Percentiles rank a stretch among this genome's conserved stretches.
These are phyloP conservation scores for Leucophenga varia DNA, from an alignment of 1,140 invertebrate species.

Conservation along the genomic window DNA sequence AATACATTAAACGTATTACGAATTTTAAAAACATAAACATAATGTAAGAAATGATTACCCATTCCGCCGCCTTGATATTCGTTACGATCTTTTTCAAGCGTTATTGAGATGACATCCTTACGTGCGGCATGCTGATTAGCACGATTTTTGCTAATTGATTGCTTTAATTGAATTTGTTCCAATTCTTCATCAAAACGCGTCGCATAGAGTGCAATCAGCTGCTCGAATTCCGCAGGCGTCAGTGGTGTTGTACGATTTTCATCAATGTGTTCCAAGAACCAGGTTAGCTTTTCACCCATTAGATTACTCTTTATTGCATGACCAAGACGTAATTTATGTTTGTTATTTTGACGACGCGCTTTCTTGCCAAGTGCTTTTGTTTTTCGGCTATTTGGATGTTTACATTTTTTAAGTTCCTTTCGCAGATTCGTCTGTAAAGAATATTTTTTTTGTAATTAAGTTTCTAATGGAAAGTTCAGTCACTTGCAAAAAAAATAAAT, in stretches of 20 bases:
- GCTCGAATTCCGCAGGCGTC: conserved; percentile 61
- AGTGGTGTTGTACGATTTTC: conserved; percentile 59
- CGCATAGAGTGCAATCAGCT: conserved; percentile 62
- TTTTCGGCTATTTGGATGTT: conserved; percentile 79
- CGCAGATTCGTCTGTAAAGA: conserved; percentile 45
- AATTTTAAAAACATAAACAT: conserved; percentile 12
- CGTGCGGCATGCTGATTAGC: conserved; percentile 70
- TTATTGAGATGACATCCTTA: conserved; percentile 72
- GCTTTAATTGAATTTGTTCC: conserved; percentile 72
- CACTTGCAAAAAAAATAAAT: no score
- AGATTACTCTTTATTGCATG: conserved; percentile 70
- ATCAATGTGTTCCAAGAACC: conserved; percentile 66
- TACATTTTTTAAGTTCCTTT: conserved; percentile 63
- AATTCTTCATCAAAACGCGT: conserved; percentile 74
- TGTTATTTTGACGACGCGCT: conserved; percentile 64
- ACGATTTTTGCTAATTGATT: conserved; percentile 71
- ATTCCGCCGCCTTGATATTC: conserved; percentile 74
- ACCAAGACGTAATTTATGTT: conserved; percentile 65
- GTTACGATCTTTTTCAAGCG: conserved; percentile 66
- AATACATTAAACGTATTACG: background rate
- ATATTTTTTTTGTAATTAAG: no score
- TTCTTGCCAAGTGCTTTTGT: conserved; percentile 69
- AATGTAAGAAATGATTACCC: conserved; percentile 56
- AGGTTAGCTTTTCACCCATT: conserved; percentile 71
- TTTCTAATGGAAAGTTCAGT: no score